Evolutionary conservation across 2,888 invertebrate species (phyloP).

Genomic region (Sarcophaga carnaria): DNA sequence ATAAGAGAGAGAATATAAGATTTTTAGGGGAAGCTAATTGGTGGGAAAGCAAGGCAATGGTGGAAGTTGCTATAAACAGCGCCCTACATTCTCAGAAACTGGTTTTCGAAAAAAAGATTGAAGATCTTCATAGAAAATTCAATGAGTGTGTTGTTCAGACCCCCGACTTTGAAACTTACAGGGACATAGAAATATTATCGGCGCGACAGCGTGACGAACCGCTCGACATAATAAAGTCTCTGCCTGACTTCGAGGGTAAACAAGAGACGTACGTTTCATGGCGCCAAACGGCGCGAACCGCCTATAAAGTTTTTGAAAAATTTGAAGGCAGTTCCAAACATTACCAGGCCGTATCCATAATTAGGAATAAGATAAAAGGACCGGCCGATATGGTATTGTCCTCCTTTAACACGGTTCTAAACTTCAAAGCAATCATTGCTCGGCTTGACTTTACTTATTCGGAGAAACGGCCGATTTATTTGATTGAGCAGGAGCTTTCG

Average conservation of each 20-base stretch:
- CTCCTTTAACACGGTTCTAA: conserved; percentile 14
- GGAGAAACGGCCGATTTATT: conserved; percentile 23
- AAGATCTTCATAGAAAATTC: not conserved
- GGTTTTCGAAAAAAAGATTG: conserved; percentile 2
- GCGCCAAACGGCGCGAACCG: conserved; percentile 36
- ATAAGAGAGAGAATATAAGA: too few relatives aligned
- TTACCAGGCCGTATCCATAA: conserved; percentile 53
- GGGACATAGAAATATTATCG: conserved; percentile 2
- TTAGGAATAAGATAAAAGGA: conserved; percentile 45
- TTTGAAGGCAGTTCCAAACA: conserved; percentile 43
- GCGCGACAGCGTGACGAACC: conserved; percentile 12
- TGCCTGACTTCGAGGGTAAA: conserved; percentile 22
- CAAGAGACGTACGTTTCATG: conserved; percentile 31
- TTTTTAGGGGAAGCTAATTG: not conserved
- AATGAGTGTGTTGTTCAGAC: conserved; percentile 5
- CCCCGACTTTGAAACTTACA: conserved; percentile 6
- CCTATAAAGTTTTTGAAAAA: conserved; percentile 28
- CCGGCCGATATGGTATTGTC: conserved; percentile 6
- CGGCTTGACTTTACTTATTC: conserved; percentile 19
- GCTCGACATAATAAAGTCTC: not conserved
- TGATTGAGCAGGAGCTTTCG: conserved; percentile 48
- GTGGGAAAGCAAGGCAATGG: not conserved
- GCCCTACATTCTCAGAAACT: not conserved
- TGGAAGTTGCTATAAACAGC: not conserved
- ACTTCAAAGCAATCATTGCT: conserved; percentile 25